A percentile compares a stretch with the other conserved stretches of the same genome.
Conservation (phyloP, 2,888 invertebrate species). For the Chrysotoxum bicinctum region DNA sequence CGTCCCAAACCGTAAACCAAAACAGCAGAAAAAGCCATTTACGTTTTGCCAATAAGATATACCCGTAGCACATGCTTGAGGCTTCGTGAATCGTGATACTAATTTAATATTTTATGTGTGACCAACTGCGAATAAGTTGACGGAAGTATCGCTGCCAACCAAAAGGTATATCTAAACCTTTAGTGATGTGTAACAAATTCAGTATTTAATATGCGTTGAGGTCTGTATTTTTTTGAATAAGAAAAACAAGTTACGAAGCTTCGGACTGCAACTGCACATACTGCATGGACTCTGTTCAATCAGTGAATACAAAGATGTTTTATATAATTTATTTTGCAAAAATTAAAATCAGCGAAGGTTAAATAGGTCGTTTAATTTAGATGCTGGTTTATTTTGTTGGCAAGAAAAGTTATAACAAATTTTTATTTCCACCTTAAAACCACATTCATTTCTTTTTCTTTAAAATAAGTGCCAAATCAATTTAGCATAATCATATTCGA, state of each 20-base stretch:
- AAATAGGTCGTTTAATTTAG: slow-evolving; percentile 35
- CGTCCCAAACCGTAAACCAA: neutral
- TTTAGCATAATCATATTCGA: too few relatives aligned
- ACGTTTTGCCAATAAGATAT: neutral
- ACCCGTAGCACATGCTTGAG: neutral
- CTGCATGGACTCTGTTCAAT: neutral
- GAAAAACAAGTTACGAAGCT: slow-evolving; percentile 26
- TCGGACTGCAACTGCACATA: neutral
- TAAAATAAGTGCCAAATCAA: too few relatives aligned
- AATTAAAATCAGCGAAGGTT: slow-evolving; percentile 5
- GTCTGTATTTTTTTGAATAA: neutral
- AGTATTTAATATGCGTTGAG: slow-evolving; percentile 25
- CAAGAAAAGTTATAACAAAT: neutral
- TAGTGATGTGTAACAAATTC: slow-evolving; percentile 28
- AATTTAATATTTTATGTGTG: slow-evolving; percentile 25
- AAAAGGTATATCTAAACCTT: neutral
- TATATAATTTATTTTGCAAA: slow-evolving; percentile 1
- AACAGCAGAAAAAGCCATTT: neutral
- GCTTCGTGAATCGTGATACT: slow-evolving; percentile 13
- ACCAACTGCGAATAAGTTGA: slow-evolving; percentile 8
- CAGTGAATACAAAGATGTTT: neutral
- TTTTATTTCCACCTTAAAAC: neutral
- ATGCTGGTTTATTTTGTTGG: slow-evolving; percentile 1
- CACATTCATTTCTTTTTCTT: too few relatives aligned
- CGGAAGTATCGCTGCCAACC: slow-evolving; percentile 37